Evolutionary conservation across 2,113 vertebrate genomes (phyloP).

Genomic region (Sphaerodactylus townsendi): DNA sequence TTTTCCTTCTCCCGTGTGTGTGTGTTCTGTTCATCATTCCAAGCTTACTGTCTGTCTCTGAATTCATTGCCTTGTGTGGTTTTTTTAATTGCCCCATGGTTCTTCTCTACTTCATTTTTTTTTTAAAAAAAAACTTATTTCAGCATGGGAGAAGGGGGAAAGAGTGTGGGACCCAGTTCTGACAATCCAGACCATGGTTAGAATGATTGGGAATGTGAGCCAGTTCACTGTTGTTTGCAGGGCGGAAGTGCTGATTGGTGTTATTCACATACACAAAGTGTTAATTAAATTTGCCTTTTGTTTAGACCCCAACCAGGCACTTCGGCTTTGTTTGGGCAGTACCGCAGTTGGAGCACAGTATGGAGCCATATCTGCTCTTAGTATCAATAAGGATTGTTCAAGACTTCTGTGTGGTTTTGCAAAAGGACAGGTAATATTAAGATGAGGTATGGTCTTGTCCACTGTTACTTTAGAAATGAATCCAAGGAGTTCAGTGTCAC

Average conservation of each 20-base stretch:
- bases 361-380: slow-evolving; percentile 94
- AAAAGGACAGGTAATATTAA: slow-evolving; percentile 89
- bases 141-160: too few relatives aligned
- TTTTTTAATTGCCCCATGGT: too few relatives aligned
- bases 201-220: background rate
- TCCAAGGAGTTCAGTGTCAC: background rate
- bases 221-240: background rate
- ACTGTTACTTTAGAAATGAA: background rate
- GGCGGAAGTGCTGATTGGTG: background rate
- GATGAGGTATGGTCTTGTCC: background rate
- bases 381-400: slow-evolving; percentile 94
- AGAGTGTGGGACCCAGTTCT: background rate
- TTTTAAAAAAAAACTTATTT: too few relatives aligned
- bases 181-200: background rate
- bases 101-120: too few relatives aligned
- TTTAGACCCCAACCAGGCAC: slow-evolving; percentile 93
- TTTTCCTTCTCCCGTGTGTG: too few relatives aligned
- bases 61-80: too few relatives aligned
- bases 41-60: too few relatives aligned
- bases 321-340: slow-evolving; percentile 91
- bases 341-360: slow-evolving; percentile 93
- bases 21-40: too few relatives aligned
- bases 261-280: background rate
- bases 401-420: slow-evolving; percentile 97
- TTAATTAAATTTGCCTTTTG: slow-evolving; percentile 4